These are phyloP conservation scores for Dromiciops gliroides DNA, from an alignment of 2,113 vertebrate species.

Conservation along the genomic window DNA sequence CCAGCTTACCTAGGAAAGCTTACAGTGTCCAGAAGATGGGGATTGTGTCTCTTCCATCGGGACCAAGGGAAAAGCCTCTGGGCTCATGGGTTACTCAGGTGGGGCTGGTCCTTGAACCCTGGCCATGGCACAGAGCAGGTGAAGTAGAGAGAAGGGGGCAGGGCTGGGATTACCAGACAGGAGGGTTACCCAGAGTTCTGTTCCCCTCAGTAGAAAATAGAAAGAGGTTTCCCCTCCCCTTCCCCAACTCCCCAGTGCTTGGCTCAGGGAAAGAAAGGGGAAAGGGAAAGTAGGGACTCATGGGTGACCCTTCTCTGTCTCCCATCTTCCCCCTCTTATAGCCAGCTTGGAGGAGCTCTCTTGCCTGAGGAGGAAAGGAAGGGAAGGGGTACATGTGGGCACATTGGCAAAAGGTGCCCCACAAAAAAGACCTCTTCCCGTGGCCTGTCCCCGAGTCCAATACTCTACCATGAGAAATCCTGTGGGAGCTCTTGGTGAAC, in stretches of 20 bases:
- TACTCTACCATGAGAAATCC: background rate
- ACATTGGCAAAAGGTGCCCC: too few relatives aligned
- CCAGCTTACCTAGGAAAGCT: background rate
- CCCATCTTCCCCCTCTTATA: constrained; percentile 5
- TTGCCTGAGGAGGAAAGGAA: background rate
- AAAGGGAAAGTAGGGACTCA: background rate
- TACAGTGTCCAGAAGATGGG: background rate
- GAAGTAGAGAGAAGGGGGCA: background rate
- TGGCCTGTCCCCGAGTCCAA: background rate
- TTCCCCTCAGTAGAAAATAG: background rate
- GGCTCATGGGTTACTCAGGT: background rate
- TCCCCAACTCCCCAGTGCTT: too few relatives aligned
- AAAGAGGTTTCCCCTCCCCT: too few relatives aligned
- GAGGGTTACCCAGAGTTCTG: background rate
- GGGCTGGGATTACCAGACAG: background rate
- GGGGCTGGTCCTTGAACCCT: background rate
- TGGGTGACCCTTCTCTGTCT: background rate
- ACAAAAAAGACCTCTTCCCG: background rate
- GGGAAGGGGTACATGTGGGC: background rate
- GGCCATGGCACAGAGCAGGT: background rate
- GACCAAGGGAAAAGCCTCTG: background rate
- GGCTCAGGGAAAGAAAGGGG: background rate
- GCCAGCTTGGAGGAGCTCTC: constrained; percentile 34
- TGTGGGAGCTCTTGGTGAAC: background rate
- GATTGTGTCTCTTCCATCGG: background rate